Conservation (phyloP, 2,797 vertebrate genomes). For the Rhinatrema bivittatum region DNA sequence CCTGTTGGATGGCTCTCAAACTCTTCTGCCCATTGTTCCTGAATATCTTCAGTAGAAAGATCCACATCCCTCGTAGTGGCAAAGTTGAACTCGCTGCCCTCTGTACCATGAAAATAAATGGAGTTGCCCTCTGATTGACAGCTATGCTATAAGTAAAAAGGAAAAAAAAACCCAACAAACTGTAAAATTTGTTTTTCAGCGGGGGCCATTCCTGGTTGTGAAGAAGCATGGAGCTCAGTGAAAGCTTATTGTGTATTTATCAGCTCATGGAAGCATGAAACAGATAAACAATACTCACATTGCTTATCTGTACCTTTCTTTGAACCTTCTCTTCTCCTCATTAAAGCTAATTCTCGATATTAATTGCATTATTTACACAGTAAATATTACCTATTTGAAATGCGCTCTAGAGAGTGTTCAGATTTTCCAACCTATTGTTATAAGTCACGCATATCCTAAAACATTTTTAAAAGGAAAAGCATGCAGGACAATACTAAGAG, state of each 20-base stretch:
- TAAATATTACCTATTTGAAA: no score
- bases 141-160: constrained; percentile 73
- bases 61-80: constrained; percentile 86
- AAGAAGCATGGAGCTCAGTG: constrained; percentile 16
- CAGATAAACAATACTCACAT: constrained; percentile 2
- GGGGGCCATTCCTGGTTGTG: constrained; percentile 9
- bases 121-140: constrained; percentile 94
- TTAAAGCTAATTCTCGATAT: rapidly evolving
- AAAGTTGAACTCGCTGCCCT: constrained; percentile 80
- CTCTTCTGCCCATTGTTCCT: constrained; percentile 92
- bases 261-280: background rate
- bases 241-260: constrained; percentile 11
- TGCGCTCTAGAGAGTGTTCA: no score
- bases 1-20: constrained; percentile 86
- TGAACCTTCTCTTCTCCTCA: rapidly evolving
- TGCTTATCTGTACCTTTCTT: background rate
- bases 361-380: no score
- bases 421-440: no score
- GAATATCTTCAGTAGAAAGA: constrained; percentile 81
- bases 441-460: no score
- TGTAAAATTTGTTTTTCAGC: constrained; percentile 22
- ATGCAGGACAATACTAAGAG: no score
- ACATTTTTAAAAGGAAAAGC: no score
- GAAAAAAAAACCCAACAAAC: constrained; percentile 20
- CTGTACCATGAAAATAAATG: constrained; percentile 90